Percentiles rank a stretch among this genome's conserved stretches.
Conservation (phyloP, 2,888 invertebrate genomes). For the Campoplex capitator region DNA sequence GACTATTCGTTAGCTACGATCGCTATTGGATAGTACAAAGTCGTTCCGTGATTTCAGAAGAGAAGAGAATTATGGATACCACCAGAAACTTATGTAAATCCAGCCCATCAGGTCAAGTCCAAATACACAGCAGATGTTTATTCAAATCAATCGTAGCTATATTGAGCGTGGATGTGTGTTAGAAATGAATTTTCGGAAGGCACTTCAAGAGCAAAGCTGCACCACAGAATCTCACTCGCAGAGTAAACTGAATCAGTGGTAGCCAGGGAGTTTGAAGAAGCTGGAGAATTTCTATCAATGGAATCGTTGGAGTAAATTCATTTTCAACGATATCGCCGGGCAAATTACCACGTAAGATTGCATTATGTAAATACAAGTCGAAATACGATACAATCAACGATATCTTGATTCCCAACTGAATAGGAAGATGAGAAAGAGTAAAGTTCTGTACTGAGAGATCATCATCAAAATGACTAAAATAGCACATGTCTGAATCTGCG, state of each 20-base stretch:
- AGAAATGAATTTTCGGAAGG: conserved; percentile 45
- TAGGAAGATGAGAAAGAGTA: background rate
- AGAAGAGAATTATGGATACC: conserved; percentile 30
- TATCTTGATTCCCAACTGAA: background rate
- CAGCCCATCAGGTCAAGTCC: conserved; percentile 3
- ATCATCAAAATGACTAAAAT: too few species aligned
- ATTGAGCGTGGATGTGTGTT: background rate
- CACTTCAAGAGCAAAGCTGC: background rate
- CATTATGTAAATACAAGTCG: background rate
- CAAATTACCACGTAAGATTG: conserved; percentile 7
- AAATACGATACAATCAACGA: background rate
- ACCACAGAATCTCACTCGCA: background rate
- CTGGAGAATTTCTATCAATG: conserved; percentile 35
- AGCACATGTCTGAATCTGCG: too few species aligned
- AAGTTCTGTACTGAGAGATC: background rate
- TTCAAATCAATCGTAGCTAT: conserved; percentile 46
- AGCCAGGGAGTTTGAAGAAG: conserved; percentile 25
- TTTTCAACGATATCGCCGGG: conserved; percentile 7
- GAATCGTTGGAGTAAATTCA: conserved; percentile 32
- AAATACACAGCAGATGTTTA: conserved; percentile 27
- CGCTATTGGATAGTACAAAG: background rate
- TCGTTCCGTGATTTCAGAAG: background rate
- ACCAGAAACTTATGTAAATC: background rate
- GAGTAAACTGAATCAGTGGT: conserved; percentile 35
- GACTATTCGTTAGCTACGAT: background rate